Conservation (phyloP, 2,113 vertebrate genomes). For the Aspidoscelis tigris region DNA sequence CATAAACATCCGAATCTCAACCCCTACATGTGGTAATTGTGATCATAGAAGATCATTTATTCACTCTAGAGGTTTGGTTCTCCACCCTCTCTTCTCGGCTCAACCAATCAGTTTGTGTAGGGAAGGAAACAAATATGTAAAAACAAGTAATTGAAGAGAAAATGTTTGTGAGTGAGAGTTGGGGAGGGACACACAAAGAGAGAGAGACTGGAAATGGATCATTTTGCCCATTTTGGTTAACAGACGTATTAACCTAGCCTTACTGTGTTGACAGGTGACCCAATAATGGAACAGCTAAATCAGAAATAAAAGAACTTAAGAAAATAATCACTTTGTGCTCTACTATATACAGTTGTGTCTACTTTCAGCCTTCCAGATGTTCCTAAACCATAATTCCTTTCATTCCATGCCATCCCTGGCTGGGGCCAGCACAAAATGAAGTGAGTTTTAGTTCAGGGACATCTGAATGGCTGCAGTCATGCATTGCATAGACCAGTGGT, state of each 20-base stretch:
- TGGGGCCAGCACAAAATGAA: too few species aligned
- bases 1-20: constrained; percentile 7
- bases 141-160: constrained; percentile 22
- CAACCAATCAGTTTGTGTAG: not conserved
- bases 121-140: constrained; percentile 16
- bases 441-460: too few species aligned
- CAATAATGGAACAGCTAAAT: constrained; percentile 38
- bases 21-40: constrained; percentile 34
- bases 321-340: too few species aligned
- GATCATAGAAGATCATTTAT: constrained; percentile 42
- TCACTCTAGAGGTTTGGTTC: constrained; percentile 49
- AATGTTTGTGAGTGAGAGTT: not conserved
- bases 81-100: constrained; percentile 46
- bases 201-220: constrained; percentile 45
- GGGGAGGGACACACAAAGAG: not conserved
- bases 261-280: constrained; percentile 34
- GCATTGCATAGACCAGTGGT: too few species aligned
- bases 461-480: too few species aligned
- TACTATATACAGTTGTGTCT: too few species aligned
- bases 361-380: too few species aligned
- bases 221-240: constrained; percentile 55
- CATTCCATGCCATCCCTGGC: too few species aligned
- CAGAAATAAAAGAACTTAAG: not conserved
- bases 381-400: too few species aligned
- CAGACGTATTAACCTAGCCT: constrained; percentile 38